phyloP scores from a whole-genome alignment of 2,113 vertebrate genomes.

The Siniperca knerii region DNA sequence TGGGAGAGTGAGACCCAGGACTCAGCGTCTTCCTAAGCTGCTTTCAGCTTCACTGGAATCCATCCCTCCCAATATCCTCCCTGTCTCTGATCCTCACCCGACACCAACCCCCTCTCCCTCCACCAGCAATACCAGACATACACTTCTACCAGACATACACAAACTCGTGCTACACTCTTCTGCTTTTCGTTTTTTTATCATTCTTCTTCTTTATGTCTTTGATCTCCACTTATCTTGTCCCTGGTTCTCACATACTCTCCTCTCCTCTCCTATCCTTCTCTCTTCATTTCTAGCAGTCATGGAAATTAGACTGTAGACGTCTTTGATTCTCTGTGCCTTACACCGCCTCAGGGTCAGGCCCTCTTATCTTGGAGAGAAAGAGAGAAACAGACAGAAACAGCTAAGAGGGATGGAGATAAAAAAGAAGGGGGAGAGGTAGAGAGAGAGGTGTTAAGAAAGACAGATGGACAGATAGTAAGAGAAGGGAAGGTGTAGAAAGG shows the following conservation, averaged over 20 bases:
- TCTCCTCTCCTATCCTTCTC: constrained; percentile 22
- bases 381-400: constrained; percentile 11
- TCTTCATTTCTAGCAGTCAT: constrained; percentile 60
- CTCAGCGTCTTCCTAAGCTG: constrained; percentile 65
- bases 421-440: background rate
- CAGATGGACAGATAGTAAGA: constrained; percentile 1
- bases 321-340: constrained; percentile 68
- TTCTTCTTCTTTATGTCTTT: constrained; percentile 46
- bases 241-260: constrained; percentile 27
- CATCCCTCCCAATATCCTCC: constrained; percentile 59
- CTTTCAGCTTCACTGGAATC: constrained; percentile 68
- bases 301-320: constrained; percentile 67
- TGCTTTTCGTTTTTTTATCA: background rate
- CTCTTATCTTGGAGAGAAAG: constrained; percentile 44
- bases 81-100: constrained; percentile 18
- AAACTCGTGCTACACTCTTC: constrained; percentile 18
- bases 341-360: constrained; percentile 67
- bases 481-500: background rate
- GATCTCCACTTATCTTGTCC: constrained; percentile 61
- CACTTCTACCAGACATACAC: constrained; percentile 26
- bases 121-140: constrained; percentile 11
- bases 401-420: background rate
- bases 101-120: background rate
- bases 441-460: constrained; percentile 3
- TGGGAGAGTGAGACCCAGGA: constrained; percentile 58